Conservation (phyloP, 2,888 invertebrate species). For the Xestia c-nigrum region DNA sequence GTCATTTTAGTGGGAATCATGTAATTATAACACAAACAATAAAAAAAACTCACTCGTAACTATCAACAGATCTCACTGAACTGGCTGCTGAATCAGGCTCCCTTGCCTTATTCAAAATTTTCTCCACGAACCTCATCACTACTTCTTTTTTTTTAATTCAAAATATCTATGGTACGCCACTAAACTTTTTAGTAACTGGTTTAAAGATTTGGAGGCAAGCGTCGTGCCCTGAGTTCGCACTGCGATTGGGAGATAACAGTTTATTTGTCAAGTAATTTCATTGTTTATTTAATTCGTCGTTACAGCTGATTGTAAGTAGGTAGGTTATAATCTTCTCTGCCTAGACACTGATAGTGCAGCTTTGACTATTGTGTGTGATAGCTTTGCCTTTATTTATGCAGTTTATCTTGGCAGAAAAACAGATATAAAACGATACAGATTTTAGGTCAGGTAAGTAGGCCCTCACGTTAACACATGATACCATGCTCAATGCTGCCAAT, state of each 20-base stretch:
- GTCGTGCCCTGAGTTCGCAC: conserved; percentile 44
- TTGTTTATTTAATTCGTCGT: conserved; percentile 32
- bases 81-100: conserved; percentile 77
- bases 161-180: conserved; percentile 11
- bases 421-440: not conserved
- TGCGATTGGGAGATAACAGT: conserved; percentile 64
- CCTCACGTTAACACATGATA: not conserved
- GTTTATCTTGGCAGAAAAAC: not conserved
- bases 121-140: conserved; percentile 58
- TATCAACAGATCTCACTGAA: conserved; percentile 79
- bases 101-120: conserved; percentile 59
- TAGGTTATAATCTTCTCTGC: conserved; percentile 5
- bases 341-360: conserved; percentile 23
- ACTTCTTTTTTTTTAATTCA: conserved; percentile 8
- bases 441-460: not conserved
- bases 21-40: not conserved
- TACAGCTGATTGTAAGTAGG: conserved; percentile 21
- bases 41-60: conserved; percentile 78
- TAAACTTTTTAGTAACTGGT: conserved; percentile 32
- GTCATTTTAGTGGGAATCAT: not conserved
- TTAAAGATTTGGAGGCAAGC: conserved; percentile 44
- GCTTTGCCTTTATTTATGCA: not conserved
- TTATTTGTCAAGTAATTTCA: conserved; percentile 48
- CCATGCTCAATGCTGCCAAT: not conserved
- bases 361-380: not conserved